Conservation (phyloP, 1,140 invertebrate species). For the Pollicipes pollicipes region DNA sequence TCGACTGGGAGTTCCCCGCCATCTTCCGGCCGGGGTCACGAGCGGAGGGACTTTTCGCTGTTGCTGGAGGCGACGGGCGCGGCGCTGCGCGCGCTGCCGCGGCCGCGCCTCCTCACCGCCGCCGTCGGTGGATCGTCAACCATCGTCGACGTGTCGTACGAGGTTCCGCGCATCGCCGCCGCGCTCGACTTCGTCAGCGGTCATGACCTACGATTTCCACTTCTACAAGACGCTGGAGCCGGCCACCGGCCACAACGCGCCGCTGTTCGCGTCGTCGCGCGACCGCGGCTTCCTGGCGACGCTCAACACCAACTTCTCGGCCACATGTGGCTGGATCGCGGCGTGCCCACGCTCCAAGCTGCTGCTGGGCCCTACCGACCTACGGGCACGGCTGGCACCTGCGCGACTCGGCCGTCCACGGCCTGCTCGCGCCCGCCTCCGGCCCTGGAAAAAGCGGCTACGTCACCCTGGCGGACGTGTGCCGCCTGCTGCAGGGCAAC, state of each 20-base stretch:
- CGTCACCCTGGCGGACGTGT: background rate
- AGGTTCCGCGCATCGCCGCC: background rate
- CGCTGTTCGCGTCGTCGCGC: background rate
- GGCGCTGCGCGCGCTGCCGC: background rate
- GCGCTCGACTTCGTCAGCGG: constrained; percentile 1
- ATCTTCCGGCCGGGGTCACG: background rate
- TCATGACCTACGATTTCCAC: background rate
- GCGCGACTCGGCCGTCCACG: background rate
- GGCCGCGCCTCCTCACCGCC: constrained; percentile 2
- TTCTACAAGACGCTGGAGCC: background rate
- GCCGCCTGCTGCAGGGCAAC: background rate
- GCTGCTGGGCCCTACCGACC: background rate
- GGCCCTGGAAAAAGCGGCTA: background rate
- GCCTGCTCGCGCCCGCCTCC: background rate
- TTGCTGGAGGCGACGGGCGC: background rate
- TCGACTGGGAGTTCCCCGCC: constrained; percentile 1
- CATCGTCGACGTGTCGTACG: constrained; percentile 7
- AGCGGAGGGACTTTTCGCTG: background rate
- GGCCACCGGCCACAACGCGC: background rate
- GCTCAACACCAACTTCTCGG: background rate
- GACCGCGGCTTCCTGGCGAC: background rate
- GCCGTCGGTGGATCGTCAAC: constrained; percentile 17
- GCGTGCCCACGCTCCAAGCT: background rate
- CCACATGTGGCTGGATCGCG: background rate
- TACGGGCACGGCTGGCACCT: background rate